Conservation (phyloP, 2,113 vertebrate species). For the rabbit (Oryctolagus cuniculus) region DNA sequence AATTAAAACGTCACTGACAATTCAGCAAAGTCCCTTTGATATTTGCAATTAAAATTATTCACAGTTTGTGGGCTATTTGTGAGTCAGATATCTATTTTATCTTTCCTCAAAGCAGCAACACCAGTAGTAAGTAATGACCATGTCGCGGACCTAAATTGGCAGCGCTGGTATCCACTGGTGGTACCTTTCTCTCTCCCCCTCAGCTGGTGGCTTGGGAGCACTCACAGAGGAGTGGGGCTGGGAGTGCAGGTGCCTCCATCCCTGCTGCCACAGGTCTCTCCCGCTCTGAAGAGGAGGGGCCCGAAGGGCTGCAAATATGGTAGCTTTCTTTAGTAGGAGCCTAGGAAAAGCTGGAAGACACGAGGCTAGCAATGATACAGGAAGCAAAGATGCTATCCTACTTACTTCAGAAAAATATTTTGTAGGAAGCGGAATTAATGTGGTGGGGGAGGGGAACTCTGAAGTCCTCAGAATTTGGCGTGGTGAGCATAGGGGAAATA, state of each 20-base stretch:
- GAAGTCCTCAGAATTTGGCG: conserved; percentile 28
- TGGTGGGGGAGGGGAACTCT: background rate
- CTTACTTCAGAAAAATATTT: conserved; percentile 35
- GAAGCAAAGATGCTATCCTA: background rate
- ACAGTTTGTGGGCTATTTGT: conserved; percentile 42
- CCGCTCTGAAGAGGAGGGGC: background rate
- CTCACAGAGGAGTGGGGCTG: background rate
- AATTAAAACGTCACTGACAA: conserved; percentile 51
- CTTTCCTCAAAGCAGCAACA: background rate
- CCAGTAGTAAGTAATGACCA: background rate
- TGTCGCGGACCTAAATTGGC: background rate
- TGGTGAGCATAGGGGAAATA: background rate
- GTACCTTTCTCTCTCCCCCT: background rate
- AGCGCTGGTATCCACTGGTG: background rate
- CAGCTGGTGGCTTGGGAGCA: background rate
- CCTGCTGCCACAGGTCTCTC: background rate
- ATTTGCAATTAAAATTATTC: conserved; percentile 50
- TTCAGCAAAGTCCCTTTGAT: conserved; percentile 49
- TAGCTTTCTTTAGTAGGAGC: background rate
- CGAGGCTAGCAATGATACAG: background rate
- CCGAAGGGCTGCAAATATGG: background rate
- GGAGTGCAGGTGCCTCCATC: background rate
- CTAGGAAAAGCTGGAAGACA: background rate
- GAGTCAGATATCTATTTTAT: conserved; percentile 41
- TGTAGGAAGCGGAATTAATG: conserved; percentile 22